Percentiles rank a stretch among this genome's conserved stretches.
These are phyloP conservation scores for Dicyrtoma fusca DNA, from an alignment of 2,888 invertebrate genomes.

Conservation along the genomic window DNA sequence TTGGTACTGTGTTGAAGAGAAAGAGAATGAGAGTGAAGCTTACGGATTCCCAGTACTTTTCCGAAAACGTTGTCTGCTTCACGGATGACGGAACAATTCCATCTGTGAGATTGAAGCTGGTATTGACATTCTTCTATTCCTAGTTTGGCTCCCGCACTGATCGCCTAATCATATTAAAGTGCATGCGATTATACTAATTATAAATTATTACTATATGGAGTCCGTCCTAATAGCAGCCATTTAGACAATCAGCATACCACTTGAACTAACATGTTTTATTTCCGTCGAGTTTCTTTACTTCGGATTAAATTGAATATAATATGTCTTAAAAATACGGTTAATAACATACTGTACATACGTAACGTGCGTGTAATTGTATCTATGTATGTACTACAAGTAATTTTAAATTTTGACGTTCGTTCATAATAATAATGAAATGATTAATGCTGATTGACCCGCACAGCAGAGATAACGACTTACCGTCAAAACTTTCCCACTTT, in stretches of 20 bases:
- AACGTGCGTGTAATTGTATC: no score
- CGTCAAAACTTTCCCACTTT: constrained; percentile 72
- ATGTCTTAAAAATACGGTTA: no score
- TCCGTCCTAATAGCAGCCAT: neutral
- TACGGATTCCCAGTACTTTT: constrained; percentile 80
- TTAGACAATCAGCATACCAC: neutral
- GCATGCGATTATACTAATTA: neutral
- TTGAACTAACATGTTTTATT: neutral
- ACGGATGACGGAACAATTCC: constrained; percentile 83
- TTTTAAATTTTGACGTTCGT: no score
- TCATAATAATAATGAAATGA: no score
- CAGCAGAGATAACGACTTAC: constrained; percentile 60
- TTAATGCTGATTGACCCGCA: no score
- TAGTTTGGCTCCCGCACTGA: constrained; percentile 78
- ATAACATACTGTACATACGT: no score
- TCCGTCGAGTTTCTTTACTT: no score
- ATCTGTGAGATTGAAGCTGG: constrained; percentile 82
- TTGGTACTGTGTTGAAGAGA: neutral
- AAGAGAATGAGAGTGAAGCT: constrained; percentile 62
- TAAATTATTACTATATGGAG: neutral
- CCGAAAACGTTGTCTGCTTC: constrained; percentile 82
- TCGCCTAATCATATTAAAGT: constrained; percentile 66
- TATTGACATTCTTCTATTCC: constrained; percentile 88
- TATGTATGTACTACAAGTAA: no score
- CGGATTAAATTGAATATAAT: no score